Evolutionary conservation across 1,140 invertebrate species (phyloP), one percentile per base, ranked within the genome.

Genomic region (Arctopsyche grandis): DNA sequence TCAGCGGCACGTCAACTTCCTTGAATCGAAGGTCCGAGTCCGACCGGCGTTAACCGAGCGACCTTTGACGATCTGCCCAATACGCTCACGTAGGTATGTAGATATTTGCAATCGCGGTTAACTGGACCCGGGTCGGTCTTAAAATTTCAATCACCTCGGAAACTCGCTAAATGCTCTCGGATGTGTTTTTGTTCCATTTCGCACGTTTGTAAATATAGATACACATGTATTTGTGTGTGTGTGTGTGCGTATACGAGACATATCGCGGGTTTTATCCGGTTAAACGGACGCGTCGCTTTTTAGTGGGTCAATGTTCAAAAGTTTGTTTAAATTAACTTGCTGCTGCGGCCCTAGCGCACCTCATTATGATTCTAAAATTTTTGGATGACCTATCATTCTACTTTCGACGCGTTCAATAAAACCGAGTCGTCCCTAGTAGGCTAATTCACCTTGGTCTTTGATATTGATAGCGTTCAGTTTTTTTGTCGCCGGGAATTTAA

Each of bases 1-100:
- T 74, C 75, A 81, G 73, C 76, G 78, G 69, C 24, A 48, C 26
- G 56, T 74, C 19, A 29, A 66, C 80, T 79, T 79, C 80, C 78
- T 81, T 79, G 74, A 79, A 74, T 52, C 60, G 75, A 81, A 81
- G 80, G 77, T 75, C 77, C 77, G 48, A 5, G 48, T 3, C 48
- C 48, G 12, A 52, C 48, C 48, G 48, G 16, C 3, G 48, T 52
- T 52, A 14, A 52, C 16, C 12, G 48, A 5, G 48, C 16, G 48
- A 52, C 48, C 48, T 52, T 52, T 12, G 48, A 12, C 10, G 3
- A 52, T 52, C 19, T 66, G 60, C 19, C 60, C 60, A 66, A 66
- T 22, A 12, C 19, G 60, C 21, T 4, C n/a, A n/a, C n/a, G n/a
- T n/a, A n/a, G n/a, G n/a, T n/a, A n/a, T 48, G 46, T 48, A 48